These are phyloP conservation scores for Platorchestia sp. DNA, from an alignment of 1,140 invertebrate genomes.

Conservation along the genomic window DNA sequence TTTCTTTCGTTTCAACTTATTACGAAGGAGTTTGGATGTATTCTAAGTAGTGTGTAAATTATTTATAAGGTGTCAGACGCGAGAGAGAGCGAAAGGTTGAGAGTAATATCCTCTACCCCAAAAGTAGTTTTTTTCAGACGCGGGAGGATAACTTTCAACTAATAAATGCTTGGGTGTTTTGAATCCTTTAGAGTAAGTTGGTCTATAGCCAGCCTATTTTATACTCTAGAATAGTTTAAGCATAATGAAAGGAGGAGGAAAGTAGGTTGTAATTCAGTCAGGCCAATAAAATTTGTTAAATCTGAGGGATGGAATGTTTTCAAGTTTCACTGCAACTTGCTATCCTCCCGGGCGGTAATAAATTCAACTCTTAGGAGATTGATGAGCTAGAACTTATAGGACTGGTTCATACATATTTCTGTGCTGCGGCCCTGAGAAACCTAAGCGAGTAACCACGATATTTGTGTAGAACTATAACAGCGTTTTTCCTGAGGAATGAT, in stretches of 20 bases:
- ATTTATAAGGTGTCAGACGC: too few species aligned
- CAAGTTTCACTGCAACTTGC: neutral
- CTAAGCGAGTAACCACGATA: neutral
- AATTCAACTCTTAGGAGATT: neutral
- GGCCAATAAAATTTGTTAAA: neutral
- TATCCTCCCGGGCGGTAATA: neutral
- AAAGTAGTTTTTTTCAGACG: neutral
- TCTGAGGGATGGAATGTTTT: neutral
- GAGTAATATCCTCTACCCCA: too few species aligned
- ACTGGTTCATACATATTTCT: neutral
- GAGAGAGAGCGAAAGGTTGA: too few species aligned
- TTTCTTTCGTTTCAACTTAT: too few species aligned
- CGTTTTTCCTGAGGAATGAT: neutral
- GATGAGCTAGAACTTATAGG: neutral
- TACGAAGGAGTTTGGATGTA: too few species aligned
- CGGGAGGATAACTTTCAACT: neutral
- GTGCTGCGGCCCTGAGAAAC: neutral
- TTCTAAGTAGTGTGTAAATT: too few species aligned
- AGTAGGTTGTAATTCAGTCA: neutral
- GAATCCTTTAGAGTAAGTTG: too few species aligned
- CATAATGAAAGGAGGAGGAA: too few species aligned
- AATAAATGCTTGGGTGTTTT: too few species aligned
- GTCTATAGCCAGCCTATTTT: too few species aligned
- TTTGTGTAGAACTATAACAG: neutral
- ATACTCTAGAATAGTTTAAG: too few species aligned